phyloP scores from a whole-genome alignment of 2,113 vertebrate genomes.

The Gnathonemus echidnorhynchus region DNA sequence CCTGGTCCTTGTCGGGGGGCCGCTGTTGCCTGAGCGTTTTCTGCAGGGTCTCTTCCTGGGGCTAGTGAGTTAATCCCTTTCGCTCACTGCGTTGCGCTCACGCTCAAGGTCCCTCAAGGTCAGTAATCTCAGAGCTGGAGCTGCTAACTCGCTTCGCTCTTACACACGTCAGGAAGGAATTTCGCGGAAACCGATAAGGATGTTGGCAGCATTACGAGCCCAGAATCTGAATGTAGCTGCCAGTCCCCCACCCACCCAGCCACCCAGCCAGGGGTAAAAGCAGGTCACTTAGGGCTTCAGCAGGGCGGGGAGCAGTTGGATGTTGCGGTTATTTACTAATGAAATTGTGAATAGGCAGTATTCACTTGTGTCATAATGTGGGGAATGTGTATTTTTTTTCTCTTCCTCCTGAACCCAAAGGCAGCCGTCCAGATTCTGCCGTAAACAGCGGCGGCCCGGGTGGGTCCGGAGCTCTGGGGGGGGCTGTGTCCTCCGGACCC shows the following conservation, averaged over 20 bases:
- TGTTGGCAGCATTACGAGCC: constrained; percentile 15
- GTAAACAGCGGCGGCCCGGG: constrained; percentile 39
- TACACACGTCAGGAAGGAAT: constrained; percentile 39
- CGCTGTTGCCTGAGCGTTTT: neutral
- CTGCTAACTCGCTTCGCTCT: neutral
- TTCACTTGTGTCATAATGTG: neutral
- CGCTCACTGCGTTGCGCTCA: constrained; percentile 7
- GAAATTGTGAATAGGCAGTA: neutral
- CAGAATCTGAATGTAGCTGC: neutral
- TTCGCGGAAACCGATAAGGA: constrained; percentile 30
- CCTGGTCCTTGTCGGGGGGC: neutral
- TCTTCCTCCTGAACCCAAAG: constrained; percentile 63
- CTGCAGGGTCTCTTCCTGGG: neutral
- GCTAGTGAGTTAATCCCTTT: constrained; percentile 7
- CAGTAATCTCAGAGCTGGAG: neutral
- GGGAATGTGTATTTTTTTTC: neutral
- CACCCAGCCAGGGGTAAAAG: neutral
- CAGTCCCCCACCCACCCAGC: too few species aligned
- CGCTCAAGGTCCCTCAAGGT: neutral
- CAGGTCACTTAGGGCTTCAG: neutral
- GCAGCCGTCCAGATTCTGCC: constrained; percentile 51
- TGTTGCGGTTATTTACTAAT: neutral
- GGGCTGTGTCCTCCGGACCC: constrained; percentile 51
- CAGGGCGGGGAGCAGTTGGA: neutral
- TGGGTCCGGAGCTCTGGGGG: constrained; percentile 35